Evolutionary conservation across 2,797 vertebrate genomes (phyloP).

Genomic region (Petrocephalus schoutedeni): DNA sequence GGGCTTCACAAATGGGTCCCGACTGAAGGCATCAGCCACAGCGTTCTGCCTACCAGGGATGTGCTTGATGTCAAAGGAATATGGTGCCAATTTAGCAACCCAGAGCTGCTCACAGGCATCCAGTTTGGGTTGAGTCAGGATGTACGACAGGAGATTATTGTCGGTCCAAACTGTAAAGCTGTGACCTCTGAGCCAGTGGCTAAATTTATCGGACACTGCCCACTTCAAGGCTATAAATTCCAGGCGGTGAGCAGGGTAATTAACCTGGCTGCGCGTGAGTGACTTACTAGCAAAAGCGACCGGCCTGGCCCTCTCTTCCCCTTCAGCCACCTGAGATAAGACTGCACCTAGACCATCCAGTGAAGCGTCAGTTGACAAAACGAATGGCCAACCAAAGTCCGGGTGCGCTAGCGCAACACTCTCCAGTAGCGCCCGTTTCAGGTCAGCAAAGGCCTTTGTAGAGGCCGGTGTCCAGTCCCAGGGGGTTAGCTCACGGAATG

Average conservation of each 20-base stretch:
- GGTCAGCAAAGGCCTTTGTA: not conserved
- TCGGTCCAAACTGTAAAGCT: no score
- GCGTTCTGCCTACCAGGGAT: not conserved
- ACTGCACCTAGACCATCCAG: conserved; percentile 12
- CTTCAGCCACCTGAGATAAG: not conserved
- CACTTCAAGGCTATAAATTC: conserved; percentile 27
- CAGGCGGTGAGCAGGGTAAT: conserved; percentile 12
- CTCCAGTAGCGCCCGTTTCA: not conserved
- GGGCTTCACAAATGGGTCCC: not conserved
- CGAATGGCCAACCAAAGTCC: not conserved
- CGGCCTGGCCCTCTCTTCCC: conserved; percentile 11
- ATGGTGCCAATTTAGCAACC: not conserved
- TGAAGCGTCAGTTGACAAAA: conserved; percentile 22
- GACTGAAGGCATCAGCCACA: not conserved
- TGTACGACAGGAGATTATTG: not conserved
- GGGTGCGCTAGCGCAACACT: conserved; percentile 11
- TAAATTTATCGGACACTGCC: conserved; percentile 19
- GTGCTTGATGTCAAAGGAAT: not conserved
- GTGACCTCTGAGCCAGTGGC: not conserved
- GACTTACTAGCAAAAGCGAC: conserved; percentile 27
- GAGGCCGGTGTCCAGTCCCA: conserved; percentile 20
- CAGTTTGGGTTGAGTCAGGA: not conserved
- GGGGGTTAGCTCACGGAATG: not conserved
- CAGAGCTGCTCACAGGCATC: not conserved
- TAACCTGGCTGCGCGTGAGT: not conserved